Evolutionary conservation across 2,113 vertebrate species (phyloP), one percentile per base, ranked within the genome.

Genomic region (Aplodontia rufa): DNA sequence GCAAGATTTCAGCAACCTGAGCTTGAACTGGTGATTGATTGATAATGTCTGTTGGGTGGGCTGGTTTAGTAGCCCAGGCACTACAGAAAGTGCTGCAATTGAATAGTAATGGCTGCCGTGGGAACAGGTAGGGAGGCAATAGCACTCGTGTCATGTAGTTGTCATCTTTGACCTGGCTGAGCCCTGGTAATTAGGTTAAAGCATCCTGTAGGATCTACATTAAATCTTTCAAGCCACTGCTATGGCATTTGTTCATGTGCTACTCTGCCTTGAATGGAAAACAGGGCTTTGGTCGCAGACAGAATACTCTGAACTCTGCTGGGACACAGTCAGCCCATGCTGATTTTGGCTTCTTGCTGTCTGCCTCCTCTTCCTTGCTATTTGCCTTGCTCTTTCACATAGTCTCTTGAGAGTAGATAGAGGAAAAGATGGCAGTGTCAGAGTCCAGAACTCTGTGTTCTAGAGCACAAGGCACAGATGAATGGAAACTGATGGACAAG

Each of bases 281-380:
- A 78, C 24, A 87, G 72, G n/a, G 75, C n/a, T 40, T 93, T 66
- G 55, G 60, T 74, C 37, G 82, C 88, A 93, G 83, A 87, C 66
- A 64, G 53, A 45, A 24, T 53, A 37, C 62, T 49, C 37, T 96
- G 71, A 78, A 53, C 16, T 83, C 78, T 51, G 72, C 49, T 88
- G 47, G 66, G 87, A 26, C n/a, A 32, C 71, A 82, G 76, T 66
- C 78, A 66, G 53, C n/a, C 14, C 49, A 3, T 45, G 58, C 53
- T 69, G 71, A 66, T 30, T 64, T 89, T 55, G 72, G 62, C 58
- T 66, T 49, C 49, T 51, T 42, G 28, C 37, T 66, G 7, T 74
- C 47, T 51, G 14, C 64, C 11, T 47, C 9, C 53, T 92, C 76
- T 79, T 89, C 55, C 79, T 53, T 69, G 28, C 47, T 49, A 35